A percentile compares a stretch with the other conserved stretches of the same genome.
Conservation (phyloP, 1,140 invertebrate genomes). For the Tetragnatha versicolor region DNA sequence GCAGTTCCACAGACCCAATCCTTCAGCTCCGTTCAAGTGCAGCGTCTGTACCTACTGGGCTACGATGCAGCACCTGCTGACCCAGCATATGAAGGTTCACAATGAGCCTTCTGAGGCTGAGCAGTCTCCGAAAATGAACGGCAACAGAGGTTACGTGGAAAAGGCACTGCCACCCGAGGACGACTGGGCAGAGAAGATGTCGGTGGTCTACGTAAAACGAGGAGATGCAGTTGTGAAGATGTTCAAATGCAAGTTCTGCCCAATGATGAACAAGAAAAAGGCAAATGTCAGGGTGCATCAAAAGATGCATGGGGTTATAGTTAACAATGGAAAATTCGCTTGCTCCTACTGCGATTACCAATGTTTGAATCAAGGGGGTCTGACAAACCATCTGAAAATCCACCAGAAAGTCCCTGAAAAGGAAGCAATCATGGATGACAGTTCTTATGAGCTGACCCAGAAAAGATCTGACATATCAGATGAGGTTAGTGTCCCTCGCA, state of each 20-base stretch:
- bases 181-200: constrained; percentile 60
- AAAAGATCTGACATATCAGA: constrained; percentile 6
- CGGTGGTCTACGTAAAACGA: constrained; percentile 74
- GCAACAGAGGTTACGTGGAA: too few relatives aligned
- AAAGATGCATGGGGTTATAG: constrained; percentile 75
- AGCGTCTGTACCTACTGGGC: constrained; percentile 82
- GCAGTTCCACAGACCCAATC: constrained; percentile 77
- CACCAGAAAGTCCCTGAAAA: constrained; percentile 68
- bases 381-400: constrained; percentile 80
- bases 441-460: neutral
- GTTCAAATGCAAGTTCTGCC: constrained; percentile 84
- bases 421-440: constrained; percentile 6
- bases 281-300: constrained; percentile 86
- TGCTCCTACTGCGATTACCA: constrained; percentile 84
- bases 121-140: too few relatives aligned
- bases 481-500: neutral
- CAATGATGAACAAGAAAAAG: constrained; percentile 75
- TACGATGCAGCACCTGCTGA: constrained; percentile 77
- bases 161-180: constrained; percentile 42
- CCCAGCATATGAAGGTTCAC: constrained; percentile 80
- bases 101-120: too few relatives aligned
- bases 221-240: constrained; percentile 79
- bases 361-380: constrained; percentile 76
- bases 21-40: constrained; percentile 75
- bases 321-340: constrained; percentile 58